Percentiles rank a stretch among this genome's conserved stretches.
These are phyloP conservation scores for Agrypnia vestita DNA, from an alignment of 1,140 invertebrate species.

Conservation along the genomic window DNA sequence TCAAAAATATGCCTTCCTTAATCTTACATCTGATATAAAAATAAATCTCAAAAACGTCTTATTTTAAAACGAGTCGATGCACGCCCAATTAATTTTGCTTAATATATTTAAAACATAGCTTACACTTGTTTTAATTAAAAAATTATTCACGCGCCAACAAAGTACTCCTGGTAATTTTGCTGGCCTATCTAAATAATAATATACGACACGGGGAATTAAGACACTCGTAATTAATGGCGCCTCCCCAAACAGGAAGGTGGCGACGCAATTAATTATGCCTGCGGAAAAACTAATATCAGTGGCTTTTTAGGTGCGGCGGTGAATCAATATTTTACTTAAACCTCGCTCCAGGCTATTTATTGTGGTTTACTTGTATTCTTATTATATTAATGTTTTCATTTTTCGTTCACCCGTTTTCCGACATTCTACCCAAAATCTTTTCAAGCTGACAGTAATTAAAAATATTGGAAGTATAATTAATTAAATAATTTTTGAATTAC, in stretches of 20 bases:
- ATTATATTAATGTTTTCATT: too few species aligned
- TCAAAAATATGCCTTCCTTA: too few species aligned
- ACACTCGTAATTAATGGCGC: conserved; percentile 23
- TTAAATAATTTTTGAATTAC: too few species aligned
- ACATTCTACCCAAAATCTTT: too few species aligned
- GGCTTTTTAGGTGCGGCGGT: conserved; percentile 5
- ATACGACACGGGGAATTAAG: conserved; percentile 38
- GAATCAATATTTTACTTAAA: not conserved
- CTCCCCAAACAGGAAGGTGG: not conserved
- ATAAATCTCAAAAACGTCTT: too few species aligned
- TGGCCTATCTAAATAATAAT: conserved; percentile 25
- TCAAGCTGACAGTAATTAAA: too few species aligned
- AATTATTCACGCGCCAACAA: not conserved
- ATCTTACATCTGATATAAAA: too few species aligned
- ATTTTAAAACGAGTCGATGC: too few species aligned
- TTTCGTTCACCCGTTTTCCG: too few species aligned
- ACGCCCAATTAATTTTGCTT: too few species aligned
- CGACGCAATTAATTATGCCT: conserved; percentile 34
- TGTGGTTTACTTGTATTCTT: too few species aligned
- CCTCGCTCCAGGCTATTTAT: not conserved
- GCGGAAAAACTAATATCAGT: conserved; percentile 31
- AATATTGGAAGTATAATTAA: too few species aligned
- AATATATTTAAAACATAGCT: not conserved
- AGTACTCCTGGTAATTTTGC: conserved; percentile 18
- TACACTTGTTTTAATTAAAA: conserved; percentile 39